Conservation (phyloP, 1,140 invertebrate genomes). For the Alviniconcha marisindica region DNA sequence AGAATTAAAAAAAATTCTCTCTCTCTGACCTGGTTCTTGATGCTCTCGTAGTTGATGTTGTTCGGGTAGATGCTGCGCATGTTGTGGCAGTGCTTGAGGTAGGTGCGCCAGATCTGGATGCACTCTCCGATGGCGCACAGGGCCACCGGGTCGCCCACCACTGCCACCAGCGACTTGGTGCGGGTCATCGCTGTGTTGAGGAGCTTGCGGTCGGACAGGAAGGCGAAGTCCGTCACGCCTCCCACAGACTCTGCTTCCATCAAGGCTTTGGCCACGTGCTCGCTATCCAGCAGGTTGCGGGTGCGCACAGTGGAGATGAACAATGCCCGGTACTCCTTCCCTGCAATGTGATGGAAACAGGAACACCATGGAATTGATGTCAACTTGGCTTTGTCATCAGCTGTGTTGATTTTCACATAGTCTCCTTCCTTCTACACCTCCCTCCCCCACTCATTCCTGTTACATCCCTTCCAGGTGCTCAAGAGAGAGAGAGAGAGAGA, state of each 20-base stretch:
- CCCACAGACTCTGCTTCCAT: conserved; percentile 59
- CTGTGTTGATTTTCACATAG: no score
- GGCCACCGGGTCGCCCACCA: conserved; percentile 91
- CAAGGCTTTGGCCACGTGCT: conserved; percentile 49
- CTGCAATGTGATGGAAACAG: no score
- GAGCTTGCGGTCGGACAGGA: conserved; percentile 88
- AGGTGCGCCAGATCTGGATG: conserved; percentile 65
- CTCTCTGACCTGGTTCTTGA: conserved; percentile 57
- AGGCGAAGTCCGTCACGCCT: conserved; percentile 86
- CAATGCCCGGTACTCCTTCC: conserved; percentile 90
- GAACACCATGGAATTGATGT: no score
- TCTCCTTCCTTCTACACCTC: no score
- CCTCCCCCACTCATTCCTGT: no score
- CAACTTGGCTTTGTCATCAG: no score
- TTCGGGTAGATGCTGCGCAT: conserved; percentile 66
- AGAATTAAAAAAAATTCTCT: no score
- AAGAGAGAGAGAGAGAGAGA: no score
- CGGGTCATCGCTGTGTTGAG: conserved; percentile 91
- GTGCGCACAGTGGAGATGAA: conserved; percentile 91
- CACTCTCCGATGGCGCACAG: conserved; percentile 70
- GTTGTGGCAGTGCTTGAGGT: conserved; percentile 70
- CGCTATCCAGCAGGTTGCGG: conserved; percentile 81
- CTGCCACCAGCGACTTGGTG: conserved; percentile 89
- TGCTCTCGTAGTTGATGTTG: conserved; percentile 58
- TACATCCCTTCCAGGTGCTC: no score